Evolutionary conservation across 2,888 invertebrate genomes (phyloP), one percentile per base, ranked within the genome.

Genomic region (Noctua janthe): DNA sequence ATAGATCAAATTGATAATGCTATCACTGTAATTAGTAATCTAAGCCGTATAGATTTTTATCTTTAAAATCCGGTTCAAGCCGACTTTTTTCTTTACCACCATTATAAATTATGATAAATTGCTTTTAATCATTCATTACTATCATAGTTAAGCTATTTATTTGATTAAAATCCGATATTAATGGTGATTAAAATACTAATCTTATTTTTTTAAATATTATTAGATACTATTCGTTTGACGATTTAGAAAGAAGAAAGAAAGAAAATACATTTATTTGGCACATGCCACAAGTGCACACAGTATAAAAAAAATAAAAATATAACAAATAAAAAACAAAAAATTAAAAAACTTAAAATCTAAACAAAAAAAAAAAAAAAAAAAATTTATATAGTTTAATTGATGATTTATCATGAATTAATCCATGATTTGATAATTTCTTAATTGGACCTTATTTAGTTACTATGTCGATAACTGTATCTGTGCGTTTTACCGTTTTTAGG

Each of bases 21-120:
- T 64, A 35, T 17, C 29, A 43, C 20, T 66, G 15, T 71, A 10
- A 20, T 59, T 79, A 70, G 47, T 15, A 0, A 64, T 43, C 51
- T 64, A 81, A 82, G 49, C 69, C 13, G 69, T n/a, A 74, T 75
- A 70, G 1, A 7, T 70, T 1, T 35, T 20, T 35, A 54, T 54
- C n/a, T 35, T 62, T 29, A 6, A 64, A 82, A 66, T 66, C 66
- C 83, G 56, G 77, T 71, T 43, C 2, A 17, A 2, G 51, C 71
- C 66, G 20, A 20, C 1, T 47, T 35, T 51, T 76, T 29, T 8
- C 3, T 7, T 49, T 56, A 43, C 76, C 64, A 35, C 2, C 8
- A 11, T 59, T n/a, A 59, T 11, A 39, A 59, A 77, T 67, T 59
- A 51, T 51, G 66, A 81, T 71, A 66, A 56, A n/a, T 43, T 51